Evolutionary conservation across 2,113 vertebrate species (phyloP).

Genomic region (Tupaia chinensis): DNA sequence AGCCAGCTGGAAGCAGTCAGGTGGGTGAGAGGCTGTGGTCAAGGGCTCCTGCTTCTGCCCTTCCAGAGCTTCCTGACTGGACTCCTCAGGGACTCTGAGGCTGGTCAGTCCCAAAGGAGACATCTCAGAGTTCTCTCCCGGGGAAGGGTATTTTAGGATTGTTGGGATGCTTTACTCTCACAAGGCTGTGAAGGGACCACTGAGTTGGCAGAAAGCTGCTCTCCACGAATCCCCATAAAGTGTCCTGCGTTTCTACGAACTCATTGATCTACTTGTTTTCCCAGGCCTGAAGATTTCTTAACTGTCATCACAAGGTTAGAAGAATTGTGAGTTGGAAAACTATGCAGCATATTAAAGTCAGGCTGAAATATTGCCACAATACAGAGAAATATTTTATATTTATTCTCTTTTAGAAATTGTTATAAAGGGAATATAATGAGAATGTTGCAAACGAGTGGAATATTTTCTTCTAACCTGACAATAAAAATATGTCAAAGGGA

Average conservation of each 20-base stretch:
- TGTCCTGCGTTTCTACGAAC: neutral
- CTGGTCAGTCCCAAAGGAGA: fast-evolving
- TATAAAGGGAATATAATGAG: conserved; percentile 90
- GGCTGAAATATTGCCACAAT: conserved; percentile 85
- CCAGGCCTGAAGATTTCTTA: conserved; percentile 63
- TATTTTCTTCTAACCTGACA: conserved; percentile 88
- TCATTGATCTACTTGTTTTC: neutral
- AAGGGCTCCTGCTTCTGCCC: too few species aligned
- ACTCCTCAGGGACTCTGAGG: neutral
- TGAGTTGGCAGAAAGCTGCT: neutral
- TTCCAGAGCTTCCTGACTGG: neutral
- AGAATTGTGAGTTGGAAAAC: conserved; percentile 83
- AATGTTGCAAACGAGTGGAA: conserved; percentile 86
- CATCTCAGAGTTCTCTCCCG: neutral
- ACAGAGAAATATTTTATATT: conserved; percentile 86
- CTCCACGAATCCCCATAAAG: neutral
- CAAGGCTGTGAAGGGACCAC: neutral
- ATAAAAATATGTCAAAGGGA: conserved; percentile 86
- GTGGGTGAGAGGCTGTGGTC: neutral
- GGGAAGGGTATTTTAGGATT: neutral
- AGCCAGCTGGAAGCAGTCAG: neutral
- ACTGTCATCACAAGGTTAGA: conserved; percentile 82
- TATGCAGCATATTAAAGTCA: conserved; percentile 82
- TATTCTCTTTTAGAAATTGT: conserved; percentile 87
- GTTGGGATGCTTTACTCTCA: fast-evolving